These are phyloP conservation scores for Drosophila pseudoobscura DNA, from an alignment of 1,140 invertebrate genomes.

Conservation along the genomic window DNA sequence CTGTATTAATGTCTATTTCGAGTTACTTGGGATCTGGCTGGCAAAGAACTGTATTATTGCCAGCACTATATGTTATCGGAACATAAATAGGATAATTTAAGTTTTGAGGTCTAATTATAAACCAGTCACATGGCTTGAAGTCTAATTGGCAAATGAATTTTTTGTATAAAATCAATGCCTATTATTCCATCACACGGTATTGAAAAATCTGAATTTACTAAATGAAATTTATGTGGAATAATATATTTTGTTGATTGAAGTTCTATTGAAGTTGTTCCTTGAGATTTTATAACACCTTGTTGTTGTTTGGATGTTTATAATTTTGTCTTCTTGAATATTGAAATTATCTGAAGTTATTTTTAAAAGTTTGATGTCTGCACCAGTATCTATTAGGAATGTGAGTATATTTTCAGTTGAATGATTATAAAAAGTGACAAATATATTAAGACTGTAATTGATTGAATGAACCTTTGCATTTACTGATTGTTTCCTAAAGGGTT, in stretches of 20 bases:
- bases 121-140: neutral
- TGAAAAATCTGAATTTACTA: constrained; percentile 13
- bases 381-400: neutral
- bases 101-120: neutral
- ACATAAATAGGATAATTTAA: too few species aligned
- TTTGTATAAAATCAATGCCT: too few species aligned
- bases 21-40: neutral
- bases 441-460: too few species aligned
- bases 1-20: too few species aligned
- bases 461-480: too few species aligned
- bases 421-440: too few species aligned
- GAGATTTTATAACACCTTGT: constrained; percentile 1
- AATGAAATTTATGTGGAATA: constrained; percentile 8
- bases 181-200: neutral
- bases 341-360: constrained; percentile 18
- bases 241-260: constrained; percentile 5
- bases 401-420: too few species aligned
- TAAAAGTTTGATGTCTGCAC: constrained; percentile 19
- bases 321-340: constrained; percentile 14
- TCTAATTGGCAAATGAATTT: too few species aligned
- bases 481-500: too few species aligned
- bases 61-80: too few species aligned
- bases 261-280: constrained; percentile 7
- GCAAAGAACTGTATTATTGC: neutral
- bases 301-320: constrained; percentile 5